phyloP scores from a whole-genome alignment of 30 jellyfish, hydroid and myxozoan species.

The Phacellophora camtschatica region DNA sequence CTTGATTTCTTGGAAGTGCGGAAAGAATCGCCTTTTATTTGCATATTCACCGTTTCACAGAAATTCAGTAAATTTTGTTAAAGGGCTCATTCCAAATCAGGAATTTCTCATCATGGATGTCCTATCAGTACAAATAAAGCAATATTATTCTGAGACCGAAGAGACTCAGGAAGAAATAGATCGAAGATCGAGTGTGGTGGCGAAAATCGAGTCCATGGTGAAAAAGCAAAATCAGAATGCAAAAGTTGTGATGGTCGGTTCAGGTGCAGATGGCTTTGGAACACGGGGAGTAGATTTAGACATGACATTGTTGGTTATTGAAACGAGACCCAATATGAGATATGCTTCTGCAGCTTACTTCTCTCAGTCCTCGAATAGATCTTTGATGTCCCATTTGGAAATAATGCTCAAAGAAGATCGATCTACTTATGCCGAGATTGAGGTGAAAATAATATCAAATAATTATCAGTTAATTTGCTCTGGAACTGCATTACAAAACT shows the following conservation, averaged over 20 bases:
- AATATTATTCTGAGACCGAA: neutral
- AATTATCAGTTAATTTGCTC: too few relatives aligned
- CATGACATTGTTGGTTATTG: neutral
- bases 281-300: slow-evolving; percentile 28
- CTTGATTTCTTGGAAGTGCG: too few relatives aligned
- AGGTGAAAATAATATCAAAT: too few relatives aligned
- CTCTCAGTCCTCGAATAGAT: neutral
- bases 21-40: too few relatives aligned
- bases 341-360: neutral
- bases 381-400: neutral
- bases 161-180: neutral
- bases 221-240: neutral
- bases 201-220: slow-evolving; percentile 11
- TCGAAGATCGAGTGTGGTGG: neutral
- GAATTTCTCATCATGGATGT: too few relatives aligned
- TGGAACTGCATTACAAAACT: too few relatives aligned
- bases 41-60: too few relatives aligned
- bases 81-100: too few relatives aligned
- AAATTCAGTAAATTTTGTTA: too few relatives aligned
- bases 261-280: slow-evolving; percentile 33
- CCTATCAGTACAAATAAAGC: neutral
- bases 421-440: neutral
- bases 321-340: neutral
- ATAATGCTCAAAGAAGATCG: neutral
- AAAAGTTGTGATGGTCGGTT: slow-evolving; percentile 23